Evolutionary conservation across 2,888 invertebrate genomes (phyloP), one percentile per base, ranked within the genome.

Genomic region (Liodrosophila aerea): DNA sequence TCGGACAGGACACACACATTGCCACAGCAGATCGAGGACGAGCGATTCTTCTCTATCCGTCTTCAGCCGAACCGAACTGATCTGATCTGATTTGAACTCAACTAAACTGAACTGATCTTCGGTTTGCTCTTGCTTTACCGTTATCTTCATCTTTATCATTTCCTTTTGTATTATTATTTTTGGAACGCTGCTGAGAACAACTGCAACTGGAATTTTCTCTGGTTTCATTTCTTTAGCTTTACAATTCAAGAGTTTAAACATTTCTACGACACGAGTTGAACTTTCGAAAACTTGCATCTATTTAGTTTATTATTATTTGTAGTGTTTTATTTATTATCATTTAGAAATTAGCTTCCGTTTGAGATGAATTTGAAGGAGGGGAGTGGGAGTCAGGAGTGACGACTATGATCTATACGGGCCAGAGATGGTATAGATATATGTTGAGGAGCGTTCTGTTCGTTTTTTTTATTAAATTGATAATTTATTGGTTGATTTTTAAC

Each of bases 101-200:
- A 22, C 58, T 50, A 31, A 67, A 67, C 57, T 52, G 50, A 67
- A 67, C 52, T 63, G 64, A 80, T 64, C 61, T 59, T 58, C 70
- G 53, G 34, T 51, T 67, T 53, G 22, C 22, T 22, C n/a, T 22
- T 22, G 22, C 22, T 22, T 22, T 22, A 22, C n/a, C n/a, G n/a
- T 37, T 2, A 18, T 22, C 11, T 40, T 49, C 34, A 31, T 40
- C 34, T 57, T 45, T 22, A 16, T 50, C 47, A 30, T 37, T 30
- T 27, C 40, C 15, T 29, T n/a, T 46, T 11, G 4, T 7, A n/a
- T 31, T 43, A 7, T 47, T 57, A 40, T 22, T 22, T 31, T 57
- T 75, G 68, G 73, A 80, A 76, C 84, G 77, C 77, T 84, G 71
- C 84, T 66, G 67, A 73, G 69, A 85, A 81, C 81, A 84, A 77